Conservation (phyloP, 2,797 vertebrate genomes). For the Thunnus albacares region DNA sequence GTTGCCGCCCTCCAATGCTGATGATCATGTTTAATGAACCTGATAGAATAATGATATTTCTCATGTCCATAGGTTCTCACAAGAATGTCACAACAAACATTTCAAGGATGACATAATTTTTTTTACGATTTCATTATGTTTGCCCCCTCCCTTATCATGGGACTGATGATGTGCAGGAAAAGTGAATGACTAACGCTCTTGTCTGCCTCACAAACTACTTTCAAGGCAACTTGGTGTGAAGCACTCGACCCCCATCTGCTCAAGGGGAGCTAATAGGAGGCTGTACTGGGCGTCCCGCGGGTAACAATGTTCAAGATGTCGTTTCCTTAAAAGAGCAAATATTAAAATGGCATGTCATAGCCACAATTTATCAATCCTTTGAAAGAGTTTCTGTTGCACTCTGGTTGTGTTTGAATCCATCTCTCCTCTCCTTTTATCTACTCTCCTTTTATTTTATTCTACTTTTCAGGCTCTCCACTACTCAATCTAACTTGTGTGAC, state of each 20-base stretch:
- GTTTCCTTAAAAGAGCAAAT: constrained; percentile 31
- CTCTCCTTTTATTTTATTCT: constrained; percentile 32
- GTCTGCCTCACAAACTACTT: constrained; percentile 11
- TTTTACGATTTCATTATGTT: constrained; percentile 33
- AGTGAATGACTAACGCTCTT: not conserved
- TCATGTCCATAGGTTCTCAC: constrained; percentile 25
- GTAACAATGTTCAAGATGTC: constrained; percentile 25
- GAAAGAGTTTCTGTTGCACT: constrained; percentile 19
- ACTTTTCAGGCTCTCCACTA: constrained; percentile 46
- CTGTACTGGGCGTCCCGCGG: not conserved
- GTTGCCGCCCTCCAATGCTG: constrained; percentile 23
- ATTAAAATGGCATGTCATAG: constrained; percentile 27
- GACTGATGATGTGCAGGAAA: constrained; percentile 6
- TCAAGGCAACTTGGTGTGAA: constrained; percentile 20
- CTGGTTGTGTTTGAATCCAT: constrained; percentile 20
- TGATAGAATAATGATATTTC: constrained; percentile 29
- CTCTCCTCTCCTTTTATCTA: constrained; percentile 31
- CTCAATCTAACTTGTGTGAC: constrained; percentile 70
- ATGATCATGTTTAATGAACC: constrained; percentile 44
- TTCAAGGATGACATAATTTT: constrained; percentile 23
- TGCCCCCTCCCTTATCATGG: not conserved
- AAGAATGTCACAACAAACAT: constrained; percentile 23
- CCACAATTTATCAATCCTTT: constrained; percentile 17
- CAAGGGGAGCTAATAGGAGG: constrained; percentile 16
- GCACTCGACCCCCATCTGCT: constrained; percentile 21